Conservation (phyloP, 2,888 invertebrate genomes). For the Acholoe squamosa region DNA sequence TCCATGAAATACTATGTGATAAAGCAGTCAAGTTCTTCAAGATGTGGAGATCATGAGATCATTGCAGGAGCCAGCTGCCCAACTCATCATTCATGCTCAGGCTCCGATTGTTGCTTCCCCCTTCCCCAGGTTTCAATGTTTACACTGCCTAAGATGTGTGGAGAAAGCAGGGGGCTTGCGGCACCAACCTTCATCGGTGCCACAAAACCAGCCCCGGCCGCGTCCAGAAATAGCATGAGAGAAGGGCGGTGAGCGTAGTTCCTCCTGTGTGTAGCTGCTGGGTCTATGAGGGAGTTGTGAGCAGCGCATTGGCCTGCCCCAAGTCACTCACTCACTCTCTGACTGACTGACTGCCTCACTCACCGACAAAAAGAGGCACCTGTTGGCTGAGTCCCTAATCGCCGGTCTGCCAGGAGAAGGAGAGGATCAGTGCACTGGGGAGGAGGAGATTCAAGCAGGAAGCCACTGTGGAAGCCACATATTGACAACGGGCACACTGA, state of each 20-base stretch:
- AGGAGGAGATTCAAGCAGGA: neutral
- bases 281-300: too few species aligned
- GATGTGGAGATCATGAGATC: neutral
- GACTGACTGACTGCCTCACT: neutral
- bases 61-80: neutral
- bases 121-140: neutral
- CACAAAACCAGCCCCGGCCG: neutral
- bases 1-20: neutral
- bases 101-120: neutral
- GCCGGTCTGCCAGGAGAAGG: neutral
- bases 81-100: slow-evolving; percentile 37
- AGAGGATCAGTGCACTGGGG: neutral
- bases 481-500: neutral
- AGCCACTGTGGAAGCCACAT: slow-evolving; percentile 7
- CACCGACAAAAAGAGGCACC: slow-evolving; percentile 12
- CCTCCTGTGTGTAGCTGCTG: too few species aligned
- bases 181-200: slow-evolving; percentile 6
- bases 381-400: neutral
- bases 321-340: neutral
- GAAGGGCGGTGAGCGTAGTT: neutral
- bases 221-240: neutral
- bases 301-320: neutral
- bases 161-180: neutral
- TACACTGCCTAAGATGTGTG: slow-evolving; percentile 19
- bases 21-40: neutral